phyloP scores from a whole-genome alignment of 2,888 invertebrate genomes.

The Girardia tigrina region DNA sequence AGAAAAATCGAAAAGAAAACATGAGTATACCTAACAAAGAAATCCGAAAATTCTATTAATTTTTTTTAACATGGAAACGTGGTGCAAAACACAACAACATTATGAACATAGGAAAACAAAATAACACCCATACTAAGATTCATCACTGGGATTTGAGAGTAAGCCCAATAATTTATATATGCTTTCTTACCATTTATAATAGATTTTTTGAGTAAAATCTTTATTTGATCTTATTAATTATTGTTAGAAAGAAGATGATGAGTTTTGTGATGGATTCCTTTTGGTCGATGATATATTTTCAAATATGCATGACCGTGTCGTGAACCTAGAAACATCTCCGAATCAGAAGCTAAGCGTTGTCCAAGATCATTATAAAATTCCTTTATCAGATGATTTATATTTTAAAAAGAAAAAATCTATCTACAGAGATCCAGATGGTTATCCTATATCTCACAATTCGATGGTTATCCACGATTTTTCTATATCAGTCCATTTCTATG shows the following conservation, averaged over 20 bases:
- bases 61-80: too few relatives aligned
- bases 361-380: slow-evolving; percentile 14
- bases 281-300: slow-evolving; percentile 6
- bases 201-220: too few relatives aligned
- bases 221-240: too few relatives aligned
- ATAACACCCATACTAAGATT: too few relatives aligned
- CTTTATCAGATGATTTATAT: background rate
- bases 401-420: background rate
- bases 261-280: background rate
- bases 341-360: background rate
- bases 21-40: too few relatives aligned
- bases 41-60: too few relatives aligned
- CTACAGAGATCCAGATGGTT: background rate
- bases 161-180: too few relatives aligned
- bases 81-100: too few relatives aligned
- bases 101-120: too few relatives aligned
- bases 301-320: background rate
- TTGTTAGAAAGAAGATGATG: background rate
- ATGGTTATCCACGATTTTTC: background rate
- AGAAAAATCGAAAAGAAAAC: too few relatives aligned
- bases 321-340: background rate
- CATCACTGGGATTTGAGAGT: too few relatives aligned
- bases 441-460: background rate
- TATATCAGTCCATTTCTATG: background rate
- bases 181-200: too few relatives aligned